Conservation (phyloP, 2,888 invertebrate species). For the Linnaemya tessellans region DNA sequence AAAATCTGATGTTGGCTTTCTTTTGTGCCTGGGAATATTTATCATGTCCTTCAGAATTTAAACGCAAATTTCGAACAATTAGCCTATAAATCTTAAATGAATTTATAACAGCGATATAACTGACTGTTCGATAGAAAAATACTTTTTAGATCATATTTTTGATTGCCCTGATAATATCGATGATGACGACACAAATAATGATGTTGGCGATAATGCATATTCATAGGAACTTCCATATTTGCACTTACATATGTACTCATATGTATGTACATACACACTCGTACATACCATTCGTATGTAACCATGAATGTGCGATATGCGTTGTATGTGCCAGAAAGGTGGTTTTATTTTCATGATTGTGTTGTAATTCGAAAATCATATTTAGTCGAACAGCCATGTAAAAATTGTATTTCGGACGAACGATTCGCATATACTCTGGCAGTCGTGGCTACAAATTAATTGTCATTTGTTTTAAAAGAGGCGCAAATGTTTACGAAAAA, state of each 20-base stretch:
- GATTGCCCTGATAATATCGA: constrained; percentile 1
- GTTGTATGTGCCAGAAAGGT: constrained; percentile 45
- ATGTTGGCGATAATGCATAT: constrained; percentile 33
- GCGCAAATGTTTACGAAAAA: constrained; percentile 63
- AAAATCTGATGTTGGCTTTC: too few species aligned
- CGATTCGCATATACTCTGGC: constrained; percentile 28
- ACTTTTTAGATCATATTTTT: too few species aligned
- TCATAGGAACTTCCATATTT: neutral
- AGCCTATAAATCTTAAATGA: too few species aligned
- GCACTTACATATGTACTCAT: neutral
- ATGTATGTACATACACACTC: neutral
- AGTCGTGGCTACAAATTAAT: constrained; percentile 65
- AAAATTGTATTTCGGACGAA: constrained; percentile 36
- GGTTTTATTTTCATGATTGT: constrained; percentile 55
- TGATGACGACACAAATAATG: constrained; percentile 40
- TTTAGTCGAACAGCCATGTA: constrained; percentile 40
- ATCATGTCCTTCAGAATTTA: too few species aligned
- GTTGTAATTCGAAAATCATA: constrained; percentile 64
- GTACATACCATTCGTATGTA: neutral
- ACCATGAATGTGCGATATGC: constrained; percentile 8
- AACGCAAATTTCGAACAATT: too few species aligned
- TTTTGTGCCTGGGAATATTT: too few species aligned
- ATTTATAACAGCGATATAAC: too few species aligned
- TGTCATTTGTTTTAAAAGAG: constrained; percentile 70
- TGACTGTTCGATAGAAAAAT: too few species aligned